Conservation (phyloP, 1,140 invertebrate genomes). For the Cherax destructor region DNA sequence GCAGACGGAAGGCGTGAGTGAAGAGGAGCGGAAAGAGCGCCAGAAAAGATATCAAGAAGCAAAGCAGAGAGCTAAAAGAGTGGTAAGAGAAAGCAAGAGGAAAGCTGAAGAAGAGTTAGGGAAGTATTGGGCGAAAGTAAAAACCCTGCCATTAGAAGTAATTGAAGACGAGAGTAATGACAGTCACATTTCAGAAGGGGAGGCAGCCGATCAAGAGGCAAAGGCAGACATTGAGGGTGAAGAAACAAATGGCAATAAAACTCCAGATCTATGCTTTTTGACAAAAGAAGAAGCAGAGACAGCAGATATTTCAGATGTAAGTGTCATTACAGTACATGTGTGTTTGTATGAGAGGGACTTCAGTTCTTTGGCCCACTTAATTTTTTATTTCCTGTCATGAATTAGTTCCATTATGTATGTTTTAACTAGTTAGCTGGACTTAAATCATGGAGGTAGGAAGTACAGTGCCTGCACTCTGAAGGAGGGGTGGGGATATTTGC, state of each 20-base stretch:
- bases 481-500: too few species aligned
- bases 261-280: constrained; percentile 12
- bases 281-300: constrained; percentile 34
- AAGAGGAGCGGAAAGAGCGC: constrained; percentile 13
- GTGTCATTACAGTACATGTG: neutral
- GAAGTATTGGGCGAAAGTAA: constrained; percentile 22
- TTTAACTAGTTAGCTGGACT: too few species aligned
- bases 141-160: constrained; percentile 20
- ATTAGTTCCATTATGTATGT: too few species aligned
- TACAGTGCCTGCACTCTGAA: too few species aligned
- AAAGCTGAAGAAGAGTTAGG: constrained; percentile 1
- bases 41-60: constrained; percentile 18
- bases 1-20: constrained; percentile 2
- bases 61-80: constrained; percentile 23
- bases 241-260: neutral
- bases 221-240: constrained; percentile 2
- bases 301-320: constrained; percentile 38
- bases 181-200: neutral
- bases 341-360: too few species aligned
- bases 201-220: constrained; percentile 2
- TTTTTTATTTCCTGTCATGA: too few species aligned
- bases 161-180: constrained; percentile 34
- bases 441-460: too few species aligned
- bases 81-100: constrained; percentile 23
- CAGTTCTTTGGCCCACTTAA: too few species aligned